Percentiles rank a stretch among this genome's conserved stretches.
Conservation (phyloP, 2,888 invertebrate species). For the Drosophila meridiana region DNA sequence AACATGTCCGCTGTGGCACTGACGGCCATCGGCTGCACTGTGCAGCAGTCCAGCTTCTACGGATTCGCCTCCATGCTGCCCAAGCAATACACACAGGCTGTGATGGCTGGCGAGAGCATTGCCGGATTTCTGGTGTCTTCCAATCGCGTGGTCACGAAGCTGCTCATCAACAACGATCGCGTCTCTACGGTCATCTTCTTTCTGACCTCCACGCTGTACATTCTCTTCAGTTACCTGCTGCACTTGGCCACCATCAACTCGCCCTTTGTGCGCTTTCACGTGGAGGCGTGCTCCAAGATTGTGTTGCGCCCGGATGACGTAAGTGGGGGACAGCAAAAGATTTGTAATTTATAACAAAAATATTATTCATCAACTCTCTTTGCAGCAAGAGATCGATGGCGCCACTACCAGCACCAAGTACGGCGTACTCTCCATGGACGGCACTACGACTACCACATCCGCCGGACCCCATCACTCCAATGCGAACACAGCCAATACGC, state of each 20-base stretch:
- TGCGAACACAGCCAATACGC: conserved; percentile 86
- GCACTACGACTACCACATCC: conserved; percentile 85
- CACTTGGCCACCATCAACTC: conserved; percentile 92
- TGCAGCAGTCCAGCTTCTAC: conserved; percentile 97
- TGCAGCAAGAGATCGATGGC: conserved; percentile 88
- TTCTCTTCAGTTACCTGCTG: conserved; percentile 91
- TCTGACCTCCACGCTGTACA: conserved; percentile 90
- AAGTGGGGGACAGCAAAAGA: conserved; percentile 43
- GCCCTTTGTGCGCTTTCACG: conserved; percentile 93
- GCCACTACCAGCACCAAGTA: conserved; percentile 87
- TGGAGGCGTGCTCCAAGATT: conserved; percentile 91
- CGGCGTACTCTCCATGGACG: conserved; percentile 91
- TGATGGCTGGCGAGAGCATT: conserved; percentile 97
- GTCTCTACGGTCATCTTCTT: conserved; percentile 95
- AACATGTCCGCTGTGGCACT: conserved; percentile 93
- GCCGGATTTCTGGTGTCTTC: conserved; percentile 94
- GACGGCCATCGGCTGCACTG: conserved; percentile 95
- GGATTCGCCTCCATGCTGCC: conserved; percentile 97
- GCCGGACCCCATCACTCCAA: conserved; percentile 86
- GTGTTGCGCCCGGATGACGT: conserved; percentile 93
- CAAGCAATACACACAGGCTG: conserved; percentile 94
- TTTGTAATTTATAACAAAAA: not conserved
- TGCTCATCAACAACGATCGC: conserved; percentile 90
- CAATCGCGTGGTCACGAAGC: conserved; percentile 93
- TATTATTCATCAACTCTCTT: not conserved